Percentiles rank a stretch among this genome's conserved stretches.
phyloP scores from a whole-genome alignment of 2,888 invertebrate species.

The Lasioglossum figueresi region DNA sequence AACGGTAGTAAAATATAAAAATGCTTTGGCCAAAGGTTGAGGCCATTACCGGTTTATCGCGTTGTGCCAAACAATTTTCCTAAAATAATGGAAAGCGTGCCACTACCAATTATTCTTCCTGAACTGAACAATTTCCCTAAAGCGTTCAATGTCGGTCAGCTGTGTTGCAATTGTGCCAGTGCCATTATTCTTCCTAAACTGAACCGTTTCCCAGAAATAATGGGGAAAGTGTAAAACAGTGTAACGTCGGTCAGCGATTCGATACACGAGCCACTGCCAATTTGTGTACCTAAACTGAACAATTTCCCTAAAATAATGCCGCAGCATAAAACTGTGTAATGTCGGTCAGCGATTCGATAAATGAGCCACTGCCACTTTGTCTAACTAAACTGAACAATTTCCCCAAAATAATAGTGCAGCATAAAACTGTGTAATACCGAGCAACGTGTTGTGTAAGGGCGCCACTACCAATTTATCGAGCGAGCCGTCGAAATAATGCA shows the following conservation, averaged over 20 bases:
- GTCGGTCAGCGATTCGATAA: not conserved
- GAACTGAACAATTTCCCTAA: too few relatives aligned
- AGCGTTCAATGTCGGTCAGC: too few relatives aligned
- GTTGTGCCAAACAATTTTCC: not conserved
- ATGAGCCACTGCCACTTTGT: not conserved
- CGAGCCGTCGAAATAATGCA: constrained; percentile 9
- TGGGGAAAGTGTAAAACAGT: not conserved
- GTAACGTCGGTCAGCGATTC: not conserved
- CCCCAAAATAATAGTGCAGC: not conserved
- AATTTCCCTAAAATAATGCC: too few relatives aligned
- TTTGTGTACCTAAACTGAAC: too few relatives aligned
- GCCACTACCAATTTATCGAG: constrained; percentile 3
- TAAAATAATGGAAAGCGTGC: not conserved
- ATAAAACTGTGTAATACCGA: not conserved
- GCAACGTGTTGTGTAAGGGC: not conserved
- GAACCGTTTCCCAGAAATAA: too few relatives aligned
- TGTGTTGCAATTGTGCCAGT: too few relatives aligned
- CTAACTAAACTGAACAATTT: not conserved
- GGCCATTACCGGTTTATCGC: not conserved
- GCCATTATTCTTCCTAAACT: too few relatives aligned
- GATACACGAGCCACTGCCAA: not conserved
- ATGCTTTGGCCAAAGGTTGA: not conserved
- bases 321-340: not conserved
- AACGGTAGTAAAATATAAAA: not conserved
- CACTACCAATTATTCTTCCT: too few relatives aligned